phyloP scores from a whole-genome alignment of 2,888 invertebrate species.

The Deroplatys truncata region DNA sequence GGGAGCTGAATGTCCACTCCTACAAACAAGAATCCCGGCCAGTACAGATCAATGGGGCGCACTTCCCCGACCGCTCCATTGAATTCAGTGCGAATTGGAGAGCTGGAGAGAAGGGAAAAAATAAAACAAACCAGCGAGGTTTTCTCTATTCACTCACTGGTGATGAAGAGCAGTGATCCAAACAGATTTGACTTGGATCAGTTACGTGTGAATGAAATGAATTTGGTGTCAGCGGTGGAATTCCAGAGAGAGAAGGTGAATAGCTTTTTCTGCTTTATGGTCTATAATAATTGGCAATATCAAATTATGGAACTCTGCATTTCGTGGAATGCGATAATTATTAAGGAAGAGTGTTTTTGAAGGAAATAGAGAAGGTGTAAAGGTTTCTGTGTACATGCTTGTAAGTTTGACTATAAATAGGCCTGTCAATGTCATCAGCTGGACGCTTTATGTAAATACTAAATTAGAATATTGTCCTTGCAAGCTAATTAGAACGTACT shows the following conservation, averaged over 20 bases:
- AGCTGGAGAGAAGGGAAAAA: background rate
- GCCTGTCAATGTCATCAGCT: too few species aligned
- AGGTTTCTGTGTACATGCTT: too few species aligned
- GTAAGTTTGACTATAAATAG: too few species aligned
- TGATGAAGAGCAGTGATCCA: background rate
- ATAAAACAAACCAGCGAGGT: background rate
- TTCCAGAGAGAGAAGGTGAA: background rate
- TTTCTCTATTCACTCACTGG: background rate
- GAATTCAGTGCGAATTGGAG: background rate
- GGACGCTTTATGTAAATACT: too few species aligned
- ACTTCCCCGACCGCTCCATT: background rate
- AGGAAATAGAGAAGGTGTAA: too few species aligned
- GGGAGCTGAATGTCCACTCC: background rate
- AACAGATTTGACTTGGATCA: background rate
- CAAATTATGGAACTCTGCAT: background rate
- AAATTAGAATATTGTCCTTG: too few species aligned
- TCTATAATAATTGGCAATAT: background rate
- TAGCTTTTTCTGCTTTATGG: background rate
- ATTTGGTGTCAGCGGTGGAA: background rate
- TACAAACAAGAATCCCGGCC: background rate
- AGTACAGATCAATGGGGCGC: background rate
- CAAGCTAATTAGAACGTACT: too few species aligned
- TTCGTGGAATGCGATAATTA: background rate
- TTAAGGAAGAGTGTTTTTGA: too few species aligned
- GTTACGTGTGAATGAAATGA: background rate